A percentile compares a stretch with the other conserved stretches of the same genome.
These are phyloP conservation scores for Drosophila repleta DNA, from an alignment of 1,140 invertebrate genomes.

Conservation along the genomic window DNA sequence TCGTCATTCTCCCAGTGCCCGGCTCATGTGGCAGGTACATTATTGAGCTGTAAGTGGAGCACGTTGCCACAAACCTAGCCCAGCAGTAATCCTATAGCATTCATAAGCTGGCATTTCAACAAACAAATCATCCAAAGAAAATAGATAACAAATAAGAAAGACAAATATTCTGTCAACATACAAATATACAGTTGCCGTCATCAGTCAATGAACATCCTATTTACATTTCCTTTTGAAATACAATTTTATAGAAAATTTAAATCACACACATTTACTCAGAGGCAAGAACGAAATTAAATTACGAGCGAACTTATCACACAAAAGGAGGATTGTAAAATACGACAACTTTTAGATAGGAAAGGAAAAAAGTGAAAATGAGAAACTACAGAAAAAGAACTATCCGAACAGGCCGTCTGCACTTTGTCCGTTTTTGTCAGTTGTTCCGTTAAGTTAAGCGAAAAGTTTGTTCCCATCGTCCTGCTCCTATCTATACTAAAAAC, in stretches of 20 bases:
- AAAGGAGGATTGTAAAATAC: conserved; percentile 4
- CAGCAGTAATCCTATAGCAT: neutral
- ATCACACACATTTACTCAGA: conserved; percentile 30
- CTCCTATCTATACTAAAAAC: neutral
- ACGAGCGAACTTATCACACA: conserved; percentile 27
- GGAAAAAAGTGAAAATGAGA: conserved; percentile 7
- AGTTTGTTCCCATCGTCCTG: conserved; percentile 38
- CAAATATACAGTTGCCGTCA: conserved; percentile 22
- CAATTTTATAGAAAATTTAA: conserved; percentile 48
- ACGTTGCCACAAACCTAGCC: neutral
- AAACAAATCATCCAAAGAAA: neutral
- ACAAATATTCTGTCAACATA: conserved; percentile 22
- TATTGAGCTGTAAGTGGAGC: conserved; percentile 51
- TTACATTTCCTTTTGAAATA: neutral
- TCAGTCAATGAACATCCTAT: conserved; percentile 17
- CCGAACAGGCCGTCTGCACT: conserved; percentile 61
- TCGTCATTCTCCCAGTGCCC: conserved; percentile 2
- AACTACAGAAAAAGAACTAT: conserved; percentile 28
- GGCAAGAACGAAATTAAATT: conserved; percentile 37
- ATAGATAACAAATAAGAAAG: conserved; percentile 3
- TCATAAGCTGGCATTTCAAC: conserved; percentile 14
- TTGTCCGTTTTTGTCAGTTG: conserved; percentile 72
- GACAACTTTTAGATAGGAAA: conserved; percentile 2
- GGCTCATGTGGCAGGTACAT: conserved; percentile 40
- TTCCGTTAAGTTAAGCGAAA: conserved; percentile 55